These are phyloP conservation scores for Strigamia crassipes DNA, from an alignment of 2,888 invertebrate genomes.

Conservation along the genomic window DNA sequence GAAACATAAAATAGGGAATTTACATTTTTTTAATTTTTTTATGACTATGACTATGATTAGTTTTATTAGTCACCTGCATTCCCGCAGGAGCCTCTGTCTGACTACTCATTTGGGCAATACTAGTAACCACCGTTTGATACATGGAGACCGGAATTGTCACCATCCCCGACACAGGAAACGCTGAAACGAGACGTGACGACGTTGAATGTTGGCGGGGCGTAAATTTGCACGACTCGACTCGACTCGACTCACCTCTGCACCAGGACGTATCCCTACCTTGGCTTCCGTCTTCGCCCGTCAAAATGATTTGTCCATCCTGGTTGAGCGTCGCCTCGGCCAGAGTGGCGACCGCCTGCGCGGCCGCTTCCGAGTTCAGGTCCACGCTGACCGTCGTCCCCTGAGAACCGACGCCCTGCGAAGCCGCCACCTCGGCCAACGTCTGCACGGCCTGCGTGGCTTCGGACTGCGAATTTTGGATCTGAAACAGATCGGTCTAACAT, in stretches of 20 bases:
- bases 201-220: too few relatives aligned
- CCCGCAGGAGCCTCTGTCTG: constrained; percentile 46
- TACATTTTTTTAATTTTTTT: constrained; percentile 23
- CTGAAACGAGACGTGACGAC: constrained; percentile 43
- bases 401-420: constrained; percentile 60
- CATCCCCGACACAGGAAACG: constrained; percentile 76
- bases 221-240: too few relatives aligned
- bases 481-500: constrained; percentile 26
- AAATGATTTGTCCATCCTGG: constrained; percentile 91
- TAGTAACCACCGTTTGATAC: constrained; percentile 95
- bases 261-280: constrained; percentile 52
- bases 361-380: constrained; percentile 69
- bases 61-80: constrained; percentile 46
- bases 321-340: constrained; percentile 88
- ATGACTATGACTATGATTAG: constrained; percentile 24
- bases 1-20: too few relatives aligned
- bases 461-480: constrained; percentile 50
- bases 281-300: constrained; percentile 90
- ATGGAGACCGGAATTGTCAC: constrained; percentile 95
- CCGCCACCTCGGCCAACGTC: constrained; percentile 67
- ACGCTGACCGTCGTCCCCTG: constrained; percentile 68
- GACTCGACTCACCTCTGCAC: constrained; percentile 45
- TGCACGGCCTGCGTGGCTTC: constrained; percentile 58
- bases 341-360: constrained; percentile 60
- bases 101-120: constrained; percentile 52